Percentiles rank a stretch among this genome's conserved stretches.
These are phyloP conservation scores for Esperia sulphurella DNA, from an alignment of 2,888 invertebrate species.

Conservation along the genomic window DNA sequence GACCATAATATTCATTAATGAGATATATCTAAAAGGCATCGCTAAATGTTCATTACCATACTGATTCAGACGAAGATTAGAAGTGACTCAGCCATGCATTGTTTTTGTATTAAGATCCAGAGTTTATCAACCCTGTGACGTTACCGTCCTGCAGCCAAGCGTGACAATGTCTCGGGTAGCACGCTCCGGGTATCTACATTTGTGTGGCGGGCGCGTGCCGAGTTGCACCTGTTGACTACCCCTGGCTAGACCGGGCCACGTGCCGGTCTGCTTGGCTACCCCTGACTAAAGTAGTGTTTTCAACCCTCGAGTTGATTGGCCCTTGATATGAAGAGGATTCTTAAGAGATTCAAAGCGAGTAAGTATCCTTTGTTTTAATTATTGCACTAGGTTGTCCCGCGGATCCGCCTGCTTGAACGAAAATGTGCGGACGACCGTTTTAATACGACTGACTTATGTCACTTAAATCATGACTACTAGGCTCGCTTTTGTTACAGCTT, in stretches of 20 bases:
- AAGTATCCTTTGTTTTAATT: slow-evolving; percentile 28
- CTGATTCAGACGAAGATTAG: background rate
- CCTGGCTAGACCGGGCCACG: background rate
- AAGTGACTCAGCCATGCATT: background rate
- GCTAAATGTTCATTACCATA: background rate
- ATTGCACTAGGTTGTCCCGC: background rate
- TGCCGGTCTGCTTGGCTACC: background rate
- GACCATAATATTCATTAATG: too few relatives aligned
- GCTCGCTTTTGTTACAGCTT: too few relatives aligned
- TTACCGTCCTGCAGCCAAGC: slow-evolving; percentile 45
- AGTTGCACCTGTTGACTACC: slow-evolving; percentile 31
- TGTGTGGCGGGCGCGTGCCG: slow-evolving; percentile 51
- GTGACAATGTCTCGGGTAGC: slow-evolving; percentile 34
- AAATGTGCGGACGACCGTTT: too few relatives aligned
- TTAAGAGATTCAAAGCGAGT: slow-evolving; percentile 58
- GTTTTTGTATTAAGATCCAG: slow-evolving; percentile 19
- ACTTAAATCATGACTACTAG: too few relatives aligned
- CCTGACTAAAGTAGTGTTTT: slow-evolving; percentile 10
- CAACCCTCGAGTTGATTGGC: slow-evolving; percentile 17
- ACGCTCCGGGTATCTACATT: slow-evolving; percentile 36
- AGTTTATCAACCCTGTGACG: slow-evolving; percentile 64
- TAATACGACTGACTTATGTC: too few relatives aligned
- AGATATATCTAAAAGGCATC: too few relatives aligned
- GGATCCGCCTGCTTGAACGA: too few relatives aligned
- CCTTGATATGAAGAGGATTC: slow-evolving; percentile 55